Evolutionary conservation across 1,140 invertebrate genomes (phyloP).

Genomic region (Metopolophium dirhodum): DNA sequence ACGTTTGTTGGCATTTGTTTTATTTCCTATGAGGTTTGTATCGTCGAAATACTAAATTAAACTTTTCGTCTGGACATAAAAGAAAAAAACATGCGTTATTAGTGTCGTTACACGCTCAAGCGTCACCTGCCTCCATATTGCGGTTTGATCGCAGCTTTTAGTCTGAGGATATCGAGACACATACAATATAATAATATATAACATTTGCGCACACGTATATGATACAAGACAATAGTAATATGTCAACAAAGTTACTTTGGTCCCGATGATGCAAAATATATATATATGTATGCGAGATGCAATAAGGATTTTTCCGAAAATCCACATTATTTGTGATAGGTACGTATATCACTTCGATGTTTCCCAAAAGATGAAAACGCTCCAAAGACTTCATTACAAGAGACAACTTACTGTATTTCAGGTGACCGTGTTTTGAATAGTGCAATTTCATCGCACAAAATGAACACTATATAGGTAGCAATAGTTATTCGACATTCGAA

Average conservation of each 20-base stretch:
- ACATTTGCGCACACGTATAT: background rate
- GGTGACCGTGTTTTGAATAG: background rate
- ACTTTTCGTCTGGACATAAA: background rate
- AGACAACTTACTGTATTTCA: background rate
- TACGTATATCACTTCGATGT: background rate
- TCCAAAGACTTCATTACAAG: background rate
- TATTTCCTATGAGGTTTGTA: background rate
- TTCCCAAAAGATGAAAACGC: background rate
- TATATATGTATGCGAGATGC: background rate
- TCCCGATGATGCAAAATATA: background rate
- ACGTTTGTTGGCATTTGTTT: background rate
- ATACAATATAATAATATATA: background rate
- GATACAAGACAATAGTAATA: background rate
- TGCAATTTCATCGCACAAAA: background rate
- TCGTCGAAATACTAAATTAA: background rate
- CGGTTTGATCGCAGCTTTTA: background rate
- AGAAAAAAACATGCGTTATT: slow-evolving; percentile 7
- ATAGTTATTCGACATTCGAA: background rate
- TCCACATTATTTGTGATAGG: background rate
- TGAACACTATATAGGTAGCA: background rate
- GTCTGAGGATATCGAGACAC: background rate
- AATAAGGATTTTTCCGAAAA: background rate
- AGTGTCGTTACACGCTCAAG: background rate
- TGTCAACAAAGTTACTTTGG: background rate
- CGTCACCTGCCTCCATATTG: background rate